Base-by-base conservation (phyloP, 2,797 vertebrate species). In the Sebastolobus alascanus region DNA sequence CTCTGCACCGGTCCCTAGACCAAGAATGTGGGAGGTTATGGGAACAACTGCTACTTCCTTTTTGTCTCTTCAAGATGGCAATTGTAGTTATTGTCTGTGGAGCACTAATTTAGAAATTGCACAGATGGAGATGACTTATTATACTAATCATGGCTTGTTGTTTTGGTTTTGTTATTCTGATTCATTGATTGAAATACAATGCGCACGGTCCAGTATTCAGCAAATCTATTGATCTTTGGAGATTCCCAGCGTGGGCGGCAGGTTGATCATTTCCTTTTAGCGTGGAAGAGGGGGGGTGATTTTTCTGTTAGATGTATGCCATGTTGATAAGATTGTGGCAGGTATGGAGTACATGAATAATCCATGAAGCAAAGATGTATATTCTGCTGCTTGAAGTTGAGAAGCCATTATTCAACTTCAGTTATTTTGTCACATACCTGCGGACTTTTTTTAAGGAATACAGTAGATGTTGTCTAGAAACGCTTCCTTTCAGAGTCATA, bases 321-420 rank as follows among this genome's bases (percentile, higher is more conserved):
- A 87, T 80, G 91, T 84, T 91, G 93, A 94, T 94, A 92, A 91
- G 85, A 89, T 66, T 55, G 90, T 90, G 91, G 88, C 93, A 93
- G 88, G 84, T 91, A 67, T 77, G 81, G 75, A 77, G 60, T 2
- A 66, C 79, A 94, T 94, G 91, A 94, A 95, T 94, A 94, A 95
- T 83, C 86, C 88, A 94, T 94, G 87, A 92, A 89, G 84, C 77
- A 68, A 56, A 92, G 87, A 91, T 85, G 89, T 90, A 93, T 93
- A 91, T 89, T 87, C 63, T 67, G 80, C 78, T 35, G 68, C 90
- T 89, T 61, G 78, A 92, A 89, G 82, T 84, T 85, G 88, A 92
- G 84, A 73, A 86, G 84, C 86, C 89, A 95, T 95, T 94, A 79
- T 91, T 94, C 92, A 95, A 86, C 79, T 89, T 90, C 81, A 75